Evolutionary conservation across 2,888 invertebrate species (phyloP).

Genomic region (Argyresthia goedartella): DNA sequence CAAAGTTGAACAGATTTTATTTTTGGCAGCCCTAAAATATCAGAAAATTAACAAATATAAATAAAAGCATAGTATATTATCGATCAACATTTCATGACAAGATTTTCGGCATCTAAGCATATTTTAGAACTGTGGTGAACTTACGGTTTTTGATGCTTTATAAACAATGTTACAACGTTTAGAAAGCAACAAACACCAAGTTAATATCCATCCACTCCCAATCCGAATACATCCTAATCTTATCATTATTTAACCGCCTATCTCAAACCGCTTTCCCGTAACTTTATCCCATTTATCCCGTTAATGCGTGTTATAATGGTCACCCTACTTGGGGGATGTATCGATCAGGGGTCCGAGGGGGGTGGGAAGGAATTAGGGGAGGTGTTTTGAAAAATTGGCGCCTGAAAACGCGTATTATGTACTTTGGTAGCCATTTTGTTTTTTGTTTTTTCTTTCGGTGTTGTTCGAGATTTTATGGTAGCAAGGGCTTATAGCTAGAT

Average conservation of each 20-base stretch:
- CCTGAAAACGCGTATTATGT: conserved; percentile 16
- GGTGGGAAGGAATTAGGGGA: conserved; percentile 36
- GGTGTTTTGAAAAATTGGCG: conserved; percentile 69
- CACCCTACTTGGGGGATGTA: conserved; percentile 48
- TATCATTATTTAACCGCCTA: conserved; percentile 2
- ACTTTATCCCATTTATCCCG: neutral
- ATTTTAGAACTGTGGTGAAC: no score
- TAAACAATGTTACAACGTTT: no score
- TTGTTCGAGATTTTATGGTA: neutral
- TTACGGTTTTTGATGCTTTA: no score
- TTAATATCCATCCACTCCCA: no score
- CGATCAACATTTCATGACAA: no score
- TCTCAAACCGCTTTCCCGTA: neutral
- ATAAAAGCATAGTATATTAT: no score
- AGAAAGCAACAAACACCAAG: no score
- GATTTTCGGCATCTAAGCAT: no score
- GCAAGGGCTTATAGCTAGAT: no score
- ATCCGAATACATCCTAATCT: neutral
- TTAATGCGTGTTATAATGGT: conserved; percentile 21
- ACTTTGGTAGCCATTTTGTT: neutral
- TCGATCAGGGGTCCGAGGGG: conserved; percentile 61
- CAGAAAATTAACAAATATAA: no score
- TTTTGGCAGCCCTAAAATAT: no score
- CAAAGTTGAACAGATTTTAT: no score
- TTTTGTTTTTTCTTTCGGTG: neutral